Evolutionary conservation across 2,797 vertebrate species (phyloP).

Genomic region (Novumbra hubbsi): DNA sequence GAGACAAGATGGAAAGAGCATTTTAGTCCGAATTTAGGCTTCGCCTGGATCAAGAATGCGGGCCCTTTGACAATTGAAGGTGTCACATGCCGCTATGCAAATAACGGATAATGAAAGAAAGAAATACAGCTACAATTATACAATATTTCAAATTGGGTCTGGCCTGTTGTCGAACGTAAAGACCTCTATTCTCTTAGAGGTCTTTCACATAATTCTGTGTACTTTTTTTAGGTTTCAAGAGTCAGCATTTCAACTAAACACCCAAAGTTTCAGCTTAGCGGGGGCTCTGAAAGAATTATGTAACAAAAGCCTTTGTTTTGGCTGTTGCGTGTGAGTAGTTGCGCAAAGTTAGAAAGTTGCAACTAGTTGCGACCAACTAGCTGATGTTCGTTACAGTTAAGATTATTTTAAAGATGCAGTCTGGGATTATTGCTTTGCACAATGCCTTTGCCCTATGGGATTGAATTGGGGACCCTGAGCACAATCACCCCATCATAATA

Average conservation of each 20-base stretch:
- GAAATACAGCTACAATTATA: not conserved
- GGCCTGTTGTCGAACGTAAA: not conserved
- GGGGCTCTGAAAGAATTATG: too few species aligned
- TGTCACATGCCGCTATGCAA: not conserved
- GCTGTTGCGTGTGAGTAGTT: too few species aligned
- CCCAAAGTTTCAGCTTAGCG: too few species aligned
- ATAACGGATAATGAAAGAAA: not conserved
- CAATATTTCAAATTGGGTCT: not conserved
- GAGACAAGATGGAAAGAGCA: not conserved
- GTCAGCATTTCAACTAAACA: too few species aligned
- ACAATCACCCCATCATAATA: not conserved
- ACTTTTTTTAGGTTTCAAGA: too few species aligned
- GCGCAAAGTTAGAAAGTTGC: too few species aligned
- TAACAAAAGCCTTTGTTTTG: too few species aligned
- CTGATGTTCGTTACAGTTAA: too few species aligned
- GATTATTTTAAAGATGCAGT: too few species aligned
- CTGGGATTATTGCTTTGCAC: not conserved
- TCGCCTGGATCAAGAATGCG: not conserved
- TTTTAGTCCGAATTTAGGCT: not conserved
- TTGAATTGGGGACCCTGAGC: not conserved
- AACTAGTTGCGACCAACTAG: too few species aligned
- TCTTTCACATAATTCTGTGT: too few species aligned
- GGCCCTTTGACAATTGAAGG: not conserved
- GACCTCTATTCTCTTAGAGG: not conserved
- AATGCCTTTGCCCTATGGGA: not conserved